Evolutionary conservation across 2,797 vertebrate genomes (phyloP), one percentile per base, ranked within the genome.

Genomic region (Siniperca undulata): DNA sequence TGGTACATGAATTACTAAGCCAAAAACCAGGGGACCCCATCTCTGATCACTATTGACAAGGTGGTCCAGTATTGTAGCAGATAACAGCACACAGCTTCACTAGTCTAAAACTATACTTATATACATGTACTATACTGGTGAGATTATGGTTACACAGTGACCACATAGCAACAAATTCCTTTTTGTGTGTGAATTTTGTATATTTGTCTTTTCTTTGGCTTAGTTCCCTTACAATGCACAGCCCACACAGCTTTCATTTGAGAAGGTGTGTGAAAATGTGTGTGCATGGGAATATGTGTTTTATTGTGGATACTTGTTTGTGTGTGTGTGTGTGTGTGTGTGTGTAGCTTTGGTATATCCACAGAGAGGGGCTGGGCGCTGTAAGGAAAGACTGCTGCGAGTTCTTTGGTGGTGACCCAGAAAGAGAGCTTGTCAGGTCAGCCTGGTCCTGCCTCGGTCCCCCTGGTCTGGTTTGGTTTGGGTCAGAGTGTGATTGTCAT

Each of bases 401-500:
- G 27, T 38, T 80, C 53, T 86, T 75, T 74, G 81, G 82, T n/a
- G 67, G 61, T 22, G 5, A 79, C 64, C 59, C 27, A 10, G 61
- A 77, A 68, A 48, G 22, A 56, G 44, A 75, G 60, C 22, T 27
- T 19, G 14, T 64, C 0, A 17, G 53, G 66, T 59, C 40, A 14
- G 61, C 77, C 65, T 20, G 81, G 92, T 89, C 87, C 89, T 83
- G 87, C 88, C 88, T 90, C 86, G 77, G 90, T 65, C 83, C 80
- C 74, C 68, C 59, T 81, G 91, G 88, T 93, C 83, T 65, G 16
- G 74, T 95, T 94, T 94, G 92, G 91, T 94, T 93, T 84, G 80
- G 86, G 78, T 93, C 74, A 78, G 68, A 86, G 77, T 68, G 65
- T 93, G 93, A 96, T 95, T 96, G 94, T 95, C 94, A 77, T 46